Percentiles rank a stretch among this genome's conserved stretches.
Evolutionary conservation across 2,888 invertebrate genomes (phyloP).

Genomic region (Amorpha juglandis): DNA sequence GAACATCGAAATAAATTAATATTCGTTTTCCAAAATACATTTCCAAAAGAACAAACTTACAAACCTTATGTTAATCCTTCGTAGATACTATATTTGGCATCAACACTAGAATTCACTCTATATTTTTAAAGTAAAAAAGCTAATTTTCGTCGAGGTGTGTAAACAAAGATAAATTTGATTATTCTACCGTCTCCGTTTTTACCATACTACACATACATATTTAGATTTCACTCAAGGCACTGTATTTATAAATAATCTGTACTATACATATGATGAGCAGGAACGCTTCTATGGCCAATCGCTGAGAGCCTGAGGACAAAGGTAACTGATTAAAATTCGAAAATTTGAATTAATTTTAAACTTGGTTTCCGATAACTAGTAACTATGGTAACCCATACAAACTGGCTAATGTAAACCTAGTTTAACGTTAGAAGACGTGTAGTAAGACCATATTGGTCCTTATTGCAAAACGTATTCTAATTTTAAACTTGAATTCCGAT

Average conservation of each 20-base stretch:
- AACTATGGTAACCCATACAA: no score
- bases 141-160: slow-evolving; percentile 10
- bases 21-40: background rate
- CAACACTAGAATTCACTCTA: background rate
- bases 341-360: no score
- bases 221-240: slow-evolving; percentile 78
- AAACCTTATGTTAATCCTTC: background rate
- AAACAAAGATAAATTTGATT: slow-evolving; percentile 5
- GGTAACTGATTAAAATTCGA: background rate
- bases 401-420: no score
- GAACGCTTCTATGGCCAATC: background rate
- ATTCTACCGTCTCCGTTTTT: slow-evolving; percentile 25
- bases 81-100: background rate
- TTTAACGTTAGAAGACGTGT: no score
- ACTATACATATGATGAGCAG: slow-evolving; percentile 45
- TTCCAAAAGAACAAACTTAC: background rate
- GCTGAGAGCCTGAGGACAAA: slow-evolving; percentile 63
- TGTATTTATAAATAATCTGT: slow-evolving; percentile 75
- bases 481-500: no score
- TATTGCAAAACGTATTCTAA: no score
- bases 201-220: slow-evolving; percentile 35
- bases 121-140: slow-evolving; percentile 10
- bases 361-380: no score
- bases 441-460: no score
- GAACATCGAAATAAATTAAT: slow-evolving; percentile 1